These are phyloP conservation scores for Drosophila peninsularis DNA, from an alignment of 2,888 invertebrate species.

Conservation along the genomic window DNA sequence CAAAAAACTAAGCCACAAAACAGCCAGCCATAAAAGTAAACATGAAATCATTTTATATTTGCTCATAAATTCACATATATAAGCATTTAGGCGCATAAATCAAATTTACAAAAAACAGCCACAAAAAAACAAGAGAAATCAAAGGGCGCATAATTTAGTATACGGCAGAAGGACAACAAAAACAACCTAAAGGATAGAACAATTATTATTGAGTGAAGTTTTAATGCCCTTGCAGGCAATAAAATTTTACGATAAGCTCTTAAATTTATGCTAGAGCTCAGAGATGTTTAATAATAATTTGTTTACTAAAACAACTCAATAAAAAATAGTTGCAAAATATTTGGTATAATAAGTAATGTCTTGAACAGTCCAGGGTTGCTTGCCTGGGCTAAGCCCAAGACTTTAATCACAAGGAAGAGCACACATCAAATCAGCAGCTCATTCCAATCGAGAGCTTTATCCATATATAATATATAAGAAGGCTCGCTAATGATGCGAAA, in stretches of 20 bases:
- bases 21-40: conserved; percentile 41
- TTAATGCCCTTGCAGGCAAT: conserved; percentile 19
- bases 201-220: background rate
- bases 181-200: background rate
- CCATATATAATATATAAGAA: background rate
- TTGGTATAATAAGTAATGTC: background rate
- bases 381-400: background rate
- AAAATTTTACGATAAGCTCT: background rate
- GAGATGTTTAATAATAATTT: background rate
- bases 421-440: background rate
- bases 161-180: conserved; percentile 18
- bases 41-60: conserved; percentile 57
- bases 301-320: background rate
- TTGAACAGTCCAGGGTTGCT: no score
- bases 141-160: conserved; percentile 60
- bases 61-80: conserved; percentile 32
- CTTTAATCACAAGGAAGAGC: background rate
- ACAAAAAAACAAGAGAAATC: conserved; percentile 11
- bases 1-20: conserved; percentile 29
- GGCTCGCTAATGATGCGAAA: conserved; percentile 7
- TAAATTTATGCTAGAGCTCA: background rate
- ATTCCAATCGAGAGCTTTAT: background rate
- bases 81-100: conserved; percentile 54
- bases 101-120: conserved; percentile 41
- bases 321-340: background rate